Base-by-base conservation (phyloP, 23 tunicate species). In the Trididemnum miniatum region DNA sequence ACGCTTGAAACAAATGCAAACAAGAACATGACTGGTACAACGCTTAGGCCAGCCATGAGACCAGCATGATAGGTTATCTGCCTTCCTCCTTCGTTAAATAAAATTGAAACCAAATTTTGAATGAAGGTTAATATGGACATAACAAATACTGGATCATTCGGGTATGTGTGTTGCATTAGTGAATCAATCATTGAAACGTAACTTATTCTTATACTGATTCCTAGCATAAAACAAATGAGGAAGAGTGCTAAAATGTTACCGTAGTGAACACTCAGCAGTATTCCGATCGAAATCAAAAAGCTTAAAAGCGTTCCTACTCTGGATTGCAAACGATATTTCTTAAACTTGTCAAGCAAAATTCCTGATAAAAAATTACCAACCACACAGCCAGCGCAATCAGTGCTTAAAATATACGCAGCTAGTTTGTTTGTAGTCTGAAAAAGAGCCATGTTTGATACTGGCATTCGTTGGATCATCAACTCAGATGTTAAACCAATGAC, bases 91-190 rank as follows among this genome's bases (percentile, higher is more conserved):
- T n/a, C n/a, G n/a, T n/a, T n/a, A n/a, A n/a, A n/a, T n/a, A n/a
- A n/a, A n/a, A n/a, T n/a, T n/a, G n/a, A n/a, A n/a, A n/a, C n/a
- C n/a, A n/a, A n/a, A n/a, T n/a, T n/a, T n/a, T n/a, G n/a, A n/a
- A n/a, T n/a, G n/a, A n/a, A n/a, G n/a, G n/a, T n/a, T n/a, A n/a
- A n/a, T n/a, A n/a, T n/a, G n/a, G n/a, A n/a, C n/a, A n/a, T n/a
- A n/a, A 69, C 38, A 69, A 69, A 69, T 9, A 69, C 7, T 32
- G 76, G 38, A 9, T 69, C n/a, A 7, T 2, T 18, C 15, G 76
- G 76, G 39, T 69, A 31, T 29, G 18, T 69, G 76, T 69, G 76
- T n/a, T 69, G 76, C 76, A 69, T 18, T 2, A 69, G 3, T 69
- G 39, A 18, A 69, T 69, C 76, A 32, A 69, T 2, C 18, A 69